Evolutionary conservation across 2,888 invertebrate genomes (phyloP), one percentile per base, ranked within the genome.

Genomic region (Podotricha telesiphe): DNA sequence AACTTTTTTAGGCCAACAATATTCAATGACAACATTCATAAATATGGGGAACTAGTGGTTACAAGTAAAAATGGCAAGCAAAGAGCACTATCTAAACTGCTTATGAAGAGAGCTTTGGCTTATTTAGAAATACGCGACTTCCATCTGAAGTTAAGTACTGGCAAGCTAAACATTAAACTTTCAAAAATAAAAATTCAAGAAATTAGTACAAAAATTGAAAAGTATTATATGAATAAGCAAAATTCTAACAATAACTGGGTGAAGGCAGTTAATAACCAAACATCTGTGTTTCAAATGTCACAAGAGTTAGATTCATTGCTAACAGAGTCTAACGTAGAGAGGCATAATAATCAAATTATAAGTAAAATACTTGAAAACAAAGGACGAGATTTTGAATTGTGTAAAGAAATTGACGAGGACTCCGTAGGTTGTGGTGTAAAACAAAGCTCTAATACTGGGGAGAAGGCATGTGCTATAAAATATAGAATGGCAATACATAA

Each of bases 1-100:
- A n/a, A 28, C 28, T 28, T 28, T 66, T 48, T 83, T 81, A 91
- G 91, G 68, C 74, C 77, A n/a, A 85, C 91, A 3, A 84, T 91
- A 50, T 90, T 91, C 62, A 83, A 88, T 58, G 80, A 84, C 61
- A 88, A 86, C 69, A 77, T 84, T 10, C 88, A 91, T 72, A 88
- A 86, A 77, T 91, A 83, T 76, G 91, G 91, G 0, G 87, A 90
- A n/a, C 65, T 92, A 28, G 71, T 80, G 0, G 70, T 86, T 4
- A 77, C 79, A 65, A 77, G 74, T 20, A 69, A 67, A 1, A 75
- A 82, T 11, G 85, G 82, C 0, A 73, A 77, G 34, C 15, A 72
- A 0, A 73, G 79, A 4, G 77, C 77, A 17, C 62, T 87, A 3
- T 79, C 80, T 7, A 74, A 78, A 20, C 68, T 75, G 13, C 75